These are phyloP conservation scores for Lucifuga dentata DNA, from an alignment of 2,113 vertebrate species.

Conservation along the genomic window DNA sequence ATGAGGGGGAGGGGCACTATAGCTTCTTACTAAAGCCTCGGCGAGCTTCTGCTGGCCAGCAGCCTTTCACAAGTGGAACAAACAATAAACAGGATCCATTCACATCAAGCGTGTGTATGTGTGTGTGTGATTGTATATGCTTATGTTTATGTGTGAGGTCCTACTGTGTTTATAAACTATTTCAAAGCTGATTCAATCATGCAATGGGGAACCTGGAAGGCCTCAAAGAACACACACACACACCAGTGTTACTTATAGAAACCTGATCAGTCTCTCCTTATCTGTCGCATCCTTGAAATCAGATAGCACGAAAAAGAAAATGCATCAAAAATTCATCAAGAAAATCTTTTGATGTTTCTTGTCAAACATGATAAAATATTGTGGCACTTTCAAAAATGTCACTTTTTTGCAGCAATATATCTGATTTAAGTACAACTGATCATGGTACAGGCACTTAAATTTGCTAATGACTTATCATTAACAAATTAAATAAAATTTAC, in stretches of 20 bases:
- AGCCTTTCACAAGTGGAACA: slow-evolving; percentile 47
- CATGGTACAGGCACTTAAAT: no score
- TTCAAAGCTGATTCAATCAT: slow-evolving; percentile 9
- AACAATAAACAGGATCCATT: slow-evolving; percentile 62
- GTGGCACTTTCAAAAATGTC: slow-evolving; percentile 27
- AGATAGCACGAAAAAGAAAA: slow-evolving; percentile 31
- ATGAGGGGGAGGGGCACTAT: slow-evolving; percentile 48
- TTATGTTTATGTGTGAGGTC: not conserved
- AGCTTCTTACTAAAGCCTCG: slow-evolving; percentile 43
- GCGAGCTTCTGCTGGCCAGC: slow-evolving; percentile 23
- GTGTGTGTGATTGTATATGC: not conserved
- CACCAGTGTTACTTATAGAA: no score
- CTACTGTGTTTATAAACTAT: not conserved
- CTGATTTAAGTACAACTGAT: slow-evolving; percentile 4
- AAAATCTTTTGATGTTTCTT: slow-evolving; percentile 35
- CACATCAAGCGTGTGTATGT: slow-evolving; percentile 22
- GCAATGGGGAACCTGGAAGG: not conserved
- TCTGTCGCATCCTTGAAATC: slow-evolving; percentile 4
- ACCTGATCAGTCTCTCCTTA: slow-evolving; percentile 9
- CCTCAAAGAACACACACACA: not conserved
- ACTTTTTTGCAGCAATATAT: slow-evolving; percentile 2
- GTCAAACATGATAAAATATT: slow-evolving; percentile 12
- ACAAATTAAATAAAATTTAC: no score
- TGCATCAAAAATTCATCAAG: slow-evolving; percentile 34
- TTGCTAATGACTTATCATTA: slow-evolving; percentile 8